Evolutionary conservation across 2,113 vertebrate species (phyloP).

Genomic region (Thermophis baileyi): DNA sequence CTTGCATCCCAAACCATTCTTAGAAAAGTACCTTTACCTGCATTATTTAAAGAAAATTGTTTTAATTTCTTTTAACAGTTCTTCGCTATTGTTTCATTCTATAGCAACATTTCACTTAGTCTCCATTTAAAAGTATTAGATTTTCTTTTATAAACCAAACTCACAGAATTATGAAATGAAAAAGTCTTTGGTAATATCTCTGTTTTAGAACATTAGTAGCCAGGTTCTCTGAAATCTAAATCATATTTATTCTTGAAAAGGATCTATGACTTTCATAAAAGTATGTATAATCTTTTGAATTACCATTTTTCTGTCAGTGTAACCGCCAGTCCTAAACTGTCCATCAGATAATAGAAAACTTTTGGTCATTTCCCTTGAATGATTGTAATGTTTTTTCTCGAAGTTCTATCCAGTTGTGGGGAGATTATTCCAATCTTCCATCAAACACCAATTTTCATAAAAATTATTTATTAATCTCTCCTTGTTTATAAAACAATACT

Average conservation of each 20-base stretch:
- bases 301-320: neutral
- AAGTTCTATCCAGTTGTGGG: neutral
- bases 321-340: neutral
- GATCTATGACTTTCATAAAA: neutral
- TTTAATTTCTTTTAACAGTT: neutral
- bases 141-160: neutral
- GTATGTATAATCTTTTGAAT: neutral
- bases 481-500: neutral
- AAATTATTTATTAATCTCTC: neutral
- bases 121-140: neutral
- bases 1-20: neutral
- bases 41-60: neutral
- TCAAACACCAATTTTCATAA: neutral
- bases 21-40: neutral
- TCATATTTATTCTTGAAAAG: neutral
- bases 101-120: neutral
- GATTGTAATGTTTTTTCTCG: neutral
- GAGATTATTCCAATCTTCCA: neutral
- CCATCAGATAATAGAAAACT: neutral
- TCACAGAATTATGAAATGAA: neutral
- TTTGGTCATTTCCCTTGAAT: neutral
- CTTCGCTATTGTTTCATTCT: neutral
- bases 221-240: neutral
- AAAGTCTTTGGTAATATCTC: neutral
- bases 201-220: neutral